Evolutionary conservation across 2,113 vertebrate species (phyloP), one percentile per base, ranked within the genome.

Genomic region (Tetrao urogallus): DNA sequence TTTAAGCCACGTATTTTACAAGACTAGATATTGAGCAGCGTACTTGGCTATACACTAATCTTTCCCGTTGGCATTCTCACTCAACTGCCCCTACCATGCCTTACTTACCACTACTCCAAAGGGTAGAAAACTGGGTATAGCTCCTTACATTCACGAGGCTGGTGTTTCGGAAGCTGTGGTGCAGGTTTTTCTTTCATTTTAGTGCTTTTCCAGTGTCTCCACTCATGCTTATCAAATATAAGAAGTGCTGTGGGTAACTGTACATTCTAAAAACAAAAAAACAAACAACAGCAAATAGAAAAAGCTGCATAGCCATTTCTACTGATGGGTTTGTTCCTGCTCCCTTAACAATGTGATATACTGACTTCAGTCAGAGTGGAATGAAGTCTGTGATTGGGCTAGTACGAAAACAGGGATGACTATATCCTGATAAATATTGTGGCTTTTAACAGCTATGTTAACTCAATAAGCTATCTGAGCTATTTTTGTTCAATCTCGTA

Each of bases 1-100:
- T 83, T 86, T 86, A 88, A 94, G 47, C 30, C 9, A 17, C 28
- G 45, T 94, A 21, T 71, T 94, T 76, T 71, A 88, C 65, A 74
- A 47, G 61, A 67, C 9, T 42, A 50, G 82, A 14, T 27, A 10
- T 91, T 93, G 74, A 67, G 8, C 72, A 60, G 16, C 48, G 32
- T 77, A 17, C 16, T 73, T 3, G 4, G n/a, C 67, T 90, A 36
- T 24, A 48, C 2, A 7, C 22, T 54, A 16, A 11, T 72, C 16
- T 34, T 69, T 57, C 12, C 5, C 2, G 8, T 67, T 25, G 2
- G 0, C 74, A 4, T 75, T 74, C 88, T 67, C 14, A 6, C 25
- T 72, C 13, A 32, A 11, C 8, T 71, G 1, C 16, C 14, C 7
- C 10, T 3, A 1, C 20, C 27, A 22, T 50, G 13, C 20, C 40